Evolutionary conservation across 2,797 vertebrate species (phyloP).

Genomic region (Pitangus sulphuratus): DNA sequence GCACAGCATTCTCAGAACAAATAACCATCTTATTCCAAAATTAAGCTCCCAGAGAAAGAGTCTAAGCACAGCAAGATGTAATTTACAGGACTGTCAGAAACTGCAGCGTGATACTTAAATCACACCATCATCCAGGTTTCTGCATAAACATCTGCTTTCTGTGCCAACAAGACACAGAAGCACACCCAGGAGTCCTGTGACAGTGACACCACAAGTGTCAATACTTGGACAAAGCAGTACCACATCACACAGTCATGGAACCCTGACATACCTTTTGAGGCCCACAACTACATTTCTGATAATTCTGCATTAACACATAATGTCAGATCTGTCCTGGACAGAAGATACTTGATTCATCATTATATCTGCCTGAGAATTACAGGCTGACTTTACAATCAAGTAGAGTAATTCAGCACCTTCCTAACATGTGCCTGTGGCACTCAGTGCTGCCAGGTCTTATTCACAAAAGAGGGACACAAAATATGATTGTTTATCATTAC

Average conservation of each 20-base stretch:
- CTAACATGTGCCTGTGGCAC: background rate
- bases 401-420: background rate
- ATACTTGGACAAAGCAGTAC: fast-evolving
- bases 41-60: background rate
- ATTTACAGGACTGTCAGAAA: background rate
- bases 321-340: background rate
- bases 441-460: background rate
- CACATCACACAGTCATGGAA: background rate
- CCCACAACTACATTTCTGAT: background rate
- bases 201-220: fast-evolving
- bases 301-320: background rate
- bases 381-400: background rate
- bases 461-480: background rate
- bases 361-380: background rate
- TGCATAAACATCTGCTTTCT: background rate
- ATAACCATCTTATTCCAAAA: background rate
- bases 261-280: no score
- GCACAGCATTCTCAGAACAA: background rate
- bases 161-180: background rate
- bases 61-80: background rate
- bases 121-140: background rate
- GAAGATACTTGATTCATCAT: background rate
- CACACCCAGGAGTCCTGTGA: background rate
- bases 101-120: background rate
- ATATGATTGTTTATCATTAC: background rate